Evolutionary conservation across 2,797 vertebrate species (phyloP).

Genomic region (Dallia pectoralis): DNA sequence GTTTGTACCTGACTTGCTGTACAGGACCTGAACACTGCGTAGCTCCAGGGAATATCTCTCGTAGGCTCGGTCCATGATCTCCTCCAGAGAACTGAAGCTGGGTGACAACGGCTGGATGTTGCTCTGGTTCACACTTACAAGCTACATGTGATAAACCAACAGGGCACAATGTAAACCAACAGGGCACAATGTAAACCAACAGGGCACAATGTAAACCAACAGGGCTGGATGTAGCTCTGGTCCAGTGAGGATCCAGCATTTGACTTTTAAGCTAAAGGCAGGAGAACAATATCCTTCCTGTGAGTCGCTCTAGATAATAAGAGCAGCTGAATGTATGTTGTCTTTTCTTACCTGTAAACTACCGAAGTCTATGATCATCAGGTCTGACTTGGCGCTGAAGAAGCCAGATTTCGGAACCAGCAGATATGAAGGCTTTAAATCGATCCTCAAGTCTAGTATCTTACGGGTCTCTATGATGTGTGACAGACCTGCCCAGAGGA

Average conservation of each 20-base stretch:
- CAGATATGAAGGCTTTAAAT: conserved; percentile 92
- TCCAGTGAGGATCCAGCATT: too few species aligned
- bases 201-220: too few species aligned
- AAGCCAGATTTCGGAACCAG: conserved; percentile 87
- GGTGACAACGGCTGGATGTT: conserved; percentile 55
- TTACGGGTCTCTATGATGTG: conserved; percentile 94
- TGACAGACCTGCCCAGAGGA: conserved; percentile 76
- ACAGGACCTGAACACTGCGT: conserved; percentile 88
- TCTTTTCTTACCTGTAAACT: conserved; percentile 79
- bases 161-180: too few species aligned
- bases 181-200: too few species aligned
- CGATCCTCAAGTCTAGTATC: conserved; percentile 86
- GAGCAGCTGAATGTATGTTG: too few species aligned
- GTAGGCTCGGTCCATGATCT: conserved; percentile 97
- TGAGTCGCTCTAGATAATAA: too few species aligned
- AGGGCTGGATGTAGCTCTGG: too few species aligned
- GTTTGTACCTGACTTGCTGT: conserved; percentile 84
- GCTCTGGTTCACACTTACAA: conserved; percentile 84
- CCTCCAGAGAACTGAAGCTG: conserved; percentile 86
- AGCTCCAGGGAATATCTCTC: conserved; percentile 89
- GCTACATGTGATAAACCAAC: conserved; percentile 56
- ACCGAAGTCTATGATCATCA: conserved; percentile 91
- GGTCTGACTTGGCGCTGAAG: conserved; percentile 75
- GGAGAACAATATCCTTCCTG: too few species aligned
- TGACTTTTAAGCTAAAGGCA: too few species aligned